Base-by-base conservation (phyloP, 1,140 invertebrate genomes). In the Neodiprion fabricii region DNA sequence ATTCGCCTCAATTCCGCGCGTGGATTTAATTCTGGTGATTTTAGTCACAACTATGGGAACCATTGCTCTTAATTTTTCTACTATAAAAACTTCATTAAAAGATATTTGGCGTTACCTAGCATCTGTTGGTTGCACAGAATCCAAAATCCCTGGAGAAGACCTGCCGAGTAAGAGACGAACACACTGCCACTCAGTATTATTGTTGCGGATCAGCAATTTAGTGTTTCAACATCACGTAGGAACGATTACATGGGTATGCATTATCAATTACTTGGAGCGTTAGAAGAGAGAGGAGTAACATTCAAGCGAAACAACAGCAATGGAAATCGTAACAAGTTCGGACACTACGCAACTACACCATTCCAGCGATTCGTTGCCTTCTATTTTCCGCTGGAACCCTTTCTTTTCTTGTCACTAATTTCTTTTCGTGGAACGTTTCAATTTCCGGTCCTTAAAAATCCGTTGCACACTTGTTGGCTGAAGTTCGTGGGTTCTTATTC, bases 91-190 rank as follows among this genome's bases (percentile, higher is more conserved):
- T 3, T 61, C 4, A 61, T 61, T 61, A 40, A 40, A 40, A 40
- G 28, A 40, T 61, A 14, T 48, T 66, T 21, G 48, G 66, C 67
- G 74, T 81, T 79, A 81, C 80, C 77, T 85, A 85, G 80, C 83
- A 83, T 68, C 83, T 81, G 79, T 84, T 84, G 77, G 79, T 81
- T 77, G 79, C 81, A 40, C 75, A 83, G 77, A 84, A 79, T 84
- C 84, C 84, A 76, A 81, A 83, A 80, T 84, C 83, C 82, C 79
- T 81, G 80, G 83, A 72, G 80, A 85, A 85, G 83, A 85, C 83
- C 83, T 85, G 83, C 83, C 80, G 79, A 79, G 77, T 79, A 86
- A 84, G 28, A 40, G 77, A 85, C 77, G 80, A 75, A 81, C 81
- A 82, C 77, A 84, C 79, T 79, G 78, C 80, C 80, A 81, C 79